phyloP scores from a whole-genome alignment of 2,797 vertebrate species.

The Microchirus variegatus region DNA sequence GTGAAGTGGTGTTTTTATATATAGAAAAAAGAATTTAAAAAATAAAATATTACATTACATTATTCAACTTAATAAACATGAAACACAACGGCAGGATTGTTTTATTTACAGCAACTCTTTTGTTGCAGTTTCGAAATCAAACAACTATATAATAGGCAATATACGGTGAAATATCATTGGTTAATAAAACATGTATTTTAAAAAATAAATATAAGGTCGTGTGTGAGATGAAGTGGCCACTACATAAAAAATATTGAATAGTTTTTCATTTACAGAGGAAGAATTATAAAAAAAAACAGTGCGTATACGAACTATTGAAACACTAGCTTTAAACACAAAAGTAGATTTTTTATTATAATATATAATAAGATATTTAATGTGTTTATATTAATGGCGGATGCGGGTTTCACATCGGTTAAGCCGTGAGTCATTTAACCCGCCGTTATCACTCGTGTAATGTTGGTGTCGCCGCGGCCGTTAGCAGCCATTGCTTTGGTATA shows the following conservation, averaged over 20 bases:
- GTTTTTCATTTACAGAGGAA: too few species aligned
- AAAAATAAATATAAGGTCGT: too few species aligned
- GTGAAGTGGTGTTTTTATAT: too few species aligned
- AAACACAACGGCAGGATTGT: neutral
- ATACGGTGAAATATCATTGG: neutral
- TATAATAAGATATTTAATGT: neutral
- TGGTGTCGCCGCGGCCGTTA: conserved; percentile 34
- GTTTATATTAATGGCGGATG: neutral
- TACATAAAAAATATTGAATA: neutral
- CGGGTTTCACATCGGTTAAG: neutral
- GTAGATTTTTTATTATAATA: neutral
- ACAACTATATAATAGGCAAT: neutral
- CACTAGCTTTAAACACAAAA: neutral
- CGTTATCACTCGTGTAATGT: conserved; percentile 52
- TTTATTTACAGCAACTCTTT: neutral
- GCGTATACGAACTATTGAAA: neutral
- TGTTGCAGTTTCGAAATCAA: neutral
- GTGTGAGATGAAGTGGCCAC: neutral
- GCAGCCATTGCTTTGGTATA: conserved; percentile 37
- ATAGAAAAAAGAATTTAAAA: neutral
- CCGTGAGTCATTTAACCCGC: conserved; percentile 38
- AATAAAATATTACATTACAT: conserved; percentile 3
- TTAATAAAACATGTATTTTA: neutral
- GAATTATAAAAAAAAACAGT: too few species aligned
- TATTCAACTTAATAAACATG: neutral